Base-by-base conservation (phyloP, 2,797 vertebrate genomes). In the Lepus oiostolus region DNA sequence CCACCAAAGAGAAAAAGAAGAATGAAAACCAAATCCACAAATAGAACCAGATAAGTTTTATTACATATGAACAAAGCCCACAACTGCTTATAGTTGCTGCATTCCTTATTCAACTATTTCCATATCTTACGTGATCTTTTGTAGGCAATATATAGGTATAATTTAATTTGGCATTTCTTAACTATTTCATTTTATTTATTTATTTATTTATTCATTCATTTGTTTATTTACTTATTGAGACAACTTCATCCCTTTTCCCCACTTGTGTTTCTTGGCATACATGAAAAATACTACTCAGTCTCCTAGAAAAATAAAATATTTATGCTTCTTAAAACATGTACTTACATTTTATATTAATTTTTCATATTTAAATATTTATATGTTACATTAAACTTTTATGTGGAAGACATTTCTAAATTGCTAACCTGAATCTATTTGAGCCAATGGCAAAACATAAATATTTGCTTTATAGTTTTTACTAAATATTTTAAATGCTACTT, bases 291-390 rank as follows among this genome's bases (percentile, higher is more conserved):
- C 47, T 52, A 88, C 2, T 52, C 22, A 67, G 47, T 35, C 38
- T 12, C 11, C 32, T 82, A 17, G 16, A 54, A 82, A 82, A 90
- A 82, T 88, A 13, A 42, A 63, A 90, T 75, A 30, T 42, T 13
- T 80, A 82, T 65, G 26, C 35, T 74, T 83, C 90, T 82, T 70
- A 83, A 95, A 79, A 13, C 17, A 63, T 87, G 16, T 91, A 16
- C 70, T 89, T 77, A 72, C 8, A 85, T 67, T 88, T 90, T 65
- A 60, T 62, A 76, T 88, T 86, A 88, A 88, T 82, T 80, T 88
- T 90, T 83, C 24, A 90, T 47, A 35, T 79, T 95, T 88, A 95
- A 88, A 81, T 93, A 94, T 81, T 88, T 81, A 90, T 94, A 77
- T 7, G 30, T 35, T 79, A 13, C n/a, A 81, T 60, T 93, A 88